Conservation (phyloP, 2,888 invertebrate genomes). For the Cataglyphis rosenhaueri region DNA sequence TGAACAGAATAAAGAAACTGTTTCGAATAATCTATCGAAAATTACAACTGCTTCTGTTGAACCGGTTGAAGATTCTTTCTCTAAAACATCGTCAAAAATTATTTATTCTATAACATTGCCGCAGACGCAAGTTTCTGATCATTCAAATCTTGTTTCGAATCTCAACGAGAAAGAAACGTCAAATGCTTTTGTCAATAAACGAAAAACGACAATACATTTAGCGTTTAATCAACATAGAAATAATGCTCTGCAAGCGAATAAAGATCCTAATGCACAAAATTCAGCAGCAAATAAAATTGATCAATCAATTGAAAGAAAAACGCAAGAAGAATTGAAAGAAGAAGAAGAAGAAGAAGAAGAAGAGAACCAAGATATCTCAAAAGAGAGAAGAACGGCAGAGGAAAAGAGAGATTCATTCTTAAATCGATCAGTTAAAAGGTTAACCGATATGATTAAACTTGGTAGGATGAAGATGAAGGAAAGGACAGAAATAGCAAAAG, state of each 20-base stretch:
- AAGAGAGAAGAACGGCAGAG: not conserved
- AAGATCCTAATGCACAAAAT: not conserved
- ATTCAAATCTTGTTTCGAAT: not conserved
- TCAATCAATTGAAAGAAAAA: not conserved
- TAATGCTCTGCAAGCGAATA: not conserved
- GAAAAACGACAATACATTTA: not conserved
- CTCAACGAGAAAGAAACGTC: not conserved
- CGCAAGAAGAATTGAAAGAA: not conserved
- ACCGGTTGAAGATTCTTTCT: not conserved
- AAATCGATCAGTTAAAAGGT: conserved; percentile 60
- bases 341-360: not conserved
- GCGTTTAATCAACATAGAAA: not conserved
- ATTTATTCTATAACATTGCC: not conserved
- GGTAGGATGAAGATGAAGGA: conserved; percentile 13
- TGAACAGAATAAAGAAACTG: not conserved
- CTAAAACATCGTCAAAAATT: not conserved
- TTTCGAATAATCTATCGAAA: not conserved
- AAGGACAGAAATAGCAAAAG: not conserved
- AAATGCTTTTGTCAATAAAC: conserved; percentile 1
- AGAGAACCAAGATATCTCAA: not conserved
- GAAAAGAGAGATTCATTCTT: conserved; percentile 59
- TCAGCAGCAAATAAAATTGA: not conserved
- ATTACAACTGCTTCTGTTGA: not conserved
- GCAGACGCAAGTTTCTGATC: not conserved
- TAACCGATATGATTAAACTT: conserved; percentile 46